Percentiles rank a stretch among this genome's conserved stretches.
Conservation (phyloP, 1,140 invertebrate species). For the Doryteuthis pealeii region DNA sequence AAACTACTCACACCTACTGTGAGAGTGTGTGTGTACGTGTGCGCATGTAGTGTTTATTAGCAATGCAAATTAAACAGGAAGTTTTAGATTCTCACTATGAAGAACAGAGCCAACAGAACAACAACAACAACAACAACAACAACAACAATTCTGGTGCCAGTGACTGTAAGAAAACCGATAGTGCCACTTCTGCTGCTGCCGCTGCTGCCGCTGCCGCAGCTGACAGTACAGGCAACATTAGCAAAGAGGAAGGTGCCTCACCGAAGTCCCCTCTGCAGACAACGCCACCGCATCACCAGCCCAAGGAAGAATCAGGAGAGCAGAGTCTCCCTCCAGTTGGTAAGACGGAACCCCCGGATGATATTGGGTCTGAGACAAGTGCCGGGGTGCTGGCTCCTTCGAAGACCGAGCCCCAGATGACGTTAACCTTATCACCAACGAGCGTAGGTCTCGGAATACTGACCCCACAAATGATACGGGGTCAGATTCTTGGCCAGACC, state of each 20-base stretch:
- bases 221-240: not conserved
- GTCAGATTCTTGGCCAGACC: constrained; percentile 2
- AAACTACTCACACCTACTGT: too few species aligned
- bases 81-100: constrained; percentile 11
- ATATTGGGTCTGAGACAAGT: not conserved
- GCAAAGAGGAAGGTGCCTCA: not conserved
- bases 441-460: not conserved
- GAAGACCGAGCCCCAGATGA: constrained; percentile 3
- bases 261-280: not conserved
- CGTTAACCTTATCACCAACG: not conserved
- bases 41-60: not conserved
- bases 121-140: not conserved
- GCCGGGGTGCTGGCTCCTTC: not conserved
- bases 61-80: constrained; percentile 11
- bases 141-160: too few species aligned
- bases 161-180: not conserved
- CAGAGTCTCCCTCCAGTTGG: not conserved
- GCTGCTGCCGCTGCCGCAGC: not conserved
- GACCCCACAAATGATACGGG: constrained; percentile 1
- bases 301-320: not conserved
- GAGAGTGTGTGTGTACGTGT: too few species aligned
- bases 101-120: not conserved
- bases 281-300: not conserved
- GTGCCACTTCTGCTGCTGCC: not conserved
- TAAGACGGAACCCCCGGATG: not conserved